phyloP scores from a whole-genome alignment of 2,888 invertebrate genomes.

The Epistrophe eligans region DNA sequence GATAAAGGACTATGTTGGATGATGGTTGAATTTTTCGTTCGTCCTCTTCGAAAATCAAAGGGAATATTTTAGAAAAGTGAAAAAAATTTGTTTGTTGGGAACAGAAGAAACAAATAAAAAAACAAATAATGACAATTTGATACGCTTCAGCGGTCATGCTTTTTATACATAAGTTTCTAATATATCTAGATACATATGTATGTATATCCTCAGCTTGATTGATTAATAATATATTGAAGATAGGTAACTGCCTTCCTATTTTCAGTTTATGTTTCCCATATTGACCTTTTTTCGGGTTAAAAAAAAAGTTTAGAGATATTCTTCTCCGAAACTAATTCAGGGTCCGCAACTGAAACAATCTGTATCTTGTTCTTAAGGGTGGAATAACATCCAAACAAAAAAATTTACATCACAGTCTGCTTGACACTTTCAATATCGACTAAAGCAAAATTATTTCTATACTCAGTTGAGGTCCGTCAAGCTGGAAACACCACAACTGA shows the following conservation, averaged over 20 bases:
- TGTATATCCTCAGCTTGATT: too few species aligned
- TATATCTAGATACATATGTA: too few species aligned
- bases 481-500: too few species aligned
- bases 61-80: background rate
- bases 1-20: background rate
- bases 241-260: background rate
- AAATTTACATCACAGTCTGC: too few species aligned
- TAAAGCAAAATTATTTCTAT: too few species aligned
- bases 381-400: too few species aligned
- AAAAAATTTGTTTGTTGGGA: background rate
- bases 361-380: too few species aligned
- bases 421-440: too few species aligned
- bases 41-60: background rate
- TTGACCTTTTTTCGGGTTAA: background rate
- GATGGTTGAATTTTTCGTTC: background rate
- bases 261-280: background rate
- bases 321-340: too few species aligned
- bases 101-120: background rate
- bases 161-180: background rate
- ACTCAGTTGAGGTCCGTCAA: too few species aligned
- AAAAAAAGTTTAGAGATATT: background rate
- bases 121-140: background rate
- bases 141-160: background rate
- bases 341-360: too few species aligned
- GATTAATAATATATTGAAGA: background rate